These are phyloP conservation scores for Lycia hirtaria DNA, from an alignment of 2,888 invertebrate species.

Conservation along the genomic window DNA sequence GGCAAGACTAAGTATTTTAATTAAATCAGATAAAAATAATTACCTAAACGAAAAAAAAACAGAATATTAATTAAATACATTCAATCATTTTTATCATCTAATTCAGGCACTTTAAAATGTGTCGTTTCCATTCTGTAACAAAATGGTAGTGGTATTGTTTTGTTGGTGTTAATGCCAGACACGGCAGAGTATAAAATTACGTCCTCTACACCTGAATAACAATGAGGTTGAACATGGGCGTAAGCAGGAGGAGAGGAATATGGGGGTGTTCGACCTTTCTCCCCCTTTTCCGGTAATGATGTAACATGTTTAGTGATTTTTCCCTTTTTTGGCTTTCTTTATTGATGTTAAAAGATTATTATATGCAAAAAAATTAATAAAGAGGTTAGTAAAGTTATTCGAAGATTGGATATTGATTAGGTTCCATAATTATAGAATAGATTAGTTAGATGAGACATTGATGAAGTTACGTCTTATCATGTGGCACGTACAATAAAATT, in stretches of 20 bases:
- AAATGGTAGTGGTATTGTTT: constrained; percentile 60
- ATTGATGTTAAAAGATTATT: too few relatives aligned
- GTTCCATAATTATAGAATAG: too few relatives aligned
- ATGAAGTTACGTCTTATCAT: too few relatives aligned
- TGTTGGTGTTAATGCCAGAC: constrained; percentile 45
- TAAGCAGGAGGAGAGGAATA: neutral
- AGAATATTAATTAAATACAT: neutral
- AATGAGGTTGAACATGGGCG: constrained; percentile 47
- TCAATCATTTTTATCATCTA: constrained; percentile 31
- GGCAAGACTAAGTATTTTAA: too few relatives aligned
- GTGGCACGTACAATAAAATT: too few relatives aligned
- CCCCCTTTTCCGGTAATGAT: too few relatives aligned
- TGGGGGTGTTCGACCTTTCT: neutral
- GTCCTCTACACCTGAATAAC: constrained; percentile 60
- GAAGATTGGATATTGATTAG: too few relatives aligned
- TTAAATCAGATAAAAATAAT: constrained; percentile 2
- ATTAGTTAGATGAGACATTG: too few relatives aligned
- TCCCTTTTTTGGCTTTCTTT: neutral
- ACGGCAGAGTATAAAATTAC: constrained; percentile 58
- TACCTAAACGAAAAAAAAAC: neutral
- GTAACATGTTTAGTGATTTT: neutral
- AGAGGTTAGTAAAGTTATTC: too few relatives aligned
- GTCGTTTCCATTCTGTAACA: constrained; percentile 56
- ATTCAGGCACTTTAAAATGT: constrained; percentile 56
- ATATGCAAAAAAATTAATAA: too few relatives aligned